Evolutionary conservation across 2,113 vertebrate genomes (phyloP).

Genomic region (Manacus vitellinus): DNA sequence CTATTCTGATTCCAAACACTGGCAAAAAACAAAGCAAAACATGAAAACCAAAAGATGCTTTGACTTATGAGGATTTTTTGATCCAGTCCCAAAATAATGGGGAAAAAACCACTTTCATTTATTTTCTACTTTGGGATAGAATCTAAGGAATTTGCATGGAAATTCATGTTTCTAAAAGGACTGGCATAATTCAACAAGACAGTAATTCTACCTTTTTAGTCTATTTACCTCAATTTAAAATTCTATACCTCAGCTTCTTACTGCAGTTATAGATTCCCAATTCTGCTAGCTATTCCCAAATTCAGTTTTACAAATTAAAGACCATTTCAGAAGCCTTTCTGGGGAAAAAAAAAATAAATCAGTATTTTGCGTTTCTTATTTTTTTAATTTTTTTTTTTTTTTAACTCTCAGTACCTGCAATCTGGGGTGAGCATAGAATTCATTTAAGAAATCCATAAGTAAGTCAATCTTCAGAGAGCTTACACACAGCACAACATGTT

Average conservation of each 20-base stretch:
- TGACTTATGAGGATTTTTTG: background rate
- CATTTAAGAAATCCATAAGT: constrained; percentile 97
- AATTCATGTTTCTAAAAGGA: constrained; percentile 7
- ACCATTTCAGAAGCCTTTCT: background rate
- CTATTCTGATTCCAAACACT: background rate
- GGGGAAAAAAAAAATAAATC: background rate
- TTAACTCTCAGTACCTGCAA: constrained; percentile 78
- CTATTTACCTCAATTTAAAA: constrained; percentile 1
- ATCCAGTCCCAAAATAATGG: background rate
- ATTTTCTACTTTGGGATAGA: background rate
- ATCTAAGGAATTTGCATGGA: constrained; percentile 2
- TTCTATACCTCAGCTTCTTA: constrained; percentile 10
- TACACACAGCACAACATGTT: constrained; percentile 93
- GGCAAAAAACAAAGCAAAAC: background rate
- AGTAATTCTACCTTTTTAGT: background rate
- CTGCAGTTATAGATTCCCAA: constrained; percentile 3
- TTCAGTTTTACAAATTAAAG: background rate
- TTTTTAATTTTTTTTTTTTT: background rate
- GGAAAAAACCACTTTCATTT: background rate
- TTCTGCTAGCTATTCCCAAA: background rate
- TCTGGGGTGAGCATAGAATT: constrained; percentile 95
- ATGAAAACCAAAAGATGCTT: background rate
- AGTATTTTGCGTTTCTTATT: background rate
- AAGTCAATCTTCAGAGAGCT: constrained; percentile 94
- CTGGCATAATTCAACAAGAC: constrained; percentile 6